Conservation (phyloP, 2,113 vertebrate species). For the Camelus dromedarius region DNA sequence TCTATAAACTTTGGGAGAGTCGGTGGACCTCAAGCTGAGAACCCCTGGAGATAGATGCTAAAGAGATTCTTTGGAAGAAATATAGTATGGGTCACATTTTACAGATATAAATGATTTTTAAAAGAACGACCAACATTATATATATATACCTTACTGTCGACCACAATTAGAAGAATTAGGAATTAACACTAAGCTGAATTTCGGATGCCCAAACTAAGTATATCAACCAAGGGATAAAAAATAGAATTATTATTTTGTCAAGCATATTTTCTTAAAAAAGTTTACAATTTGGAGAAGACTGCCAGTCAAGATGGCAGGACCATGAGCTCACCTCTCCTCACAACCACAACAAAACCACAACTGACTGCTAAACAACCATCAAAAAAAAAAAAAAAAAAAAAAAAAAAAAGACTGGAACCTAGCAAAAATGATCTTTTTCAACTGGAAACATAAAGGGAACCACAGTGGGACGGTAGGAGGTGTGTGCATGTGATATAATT, state of each 20-base stretch:
- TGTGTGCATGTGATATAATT: too few species aligned
- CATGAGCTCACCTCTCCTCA: too few species aligned
- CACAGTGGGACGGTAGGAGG: too few species aligned
- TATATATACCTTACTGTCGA: neutral
- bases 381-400: too few species aligned
- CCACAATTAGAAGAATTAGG: slow-evolving; percentile 24
- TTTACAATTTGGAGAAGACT: too few species aligned
- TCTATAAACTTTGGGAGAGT: neutral
- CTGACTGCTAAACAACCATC: too few species aligned
- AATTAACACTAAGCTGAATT: slow-evolving; percentile 19
- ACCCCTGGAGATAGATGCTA: neutral
- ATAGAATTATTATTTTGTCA: slow-evolving; percentile 22
- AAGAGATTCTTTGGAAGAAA: slow-evolving; percentile 47
- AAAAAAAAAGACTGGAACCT: too few species aligned
- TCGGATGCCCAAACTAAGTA: slow-evolving; percentile 50
- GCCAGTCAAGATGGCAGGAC: too few species aligned
- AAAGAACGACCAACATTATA: neutral
- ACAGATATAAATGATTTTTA: neutral
- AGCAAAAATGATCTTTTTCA: too few species aligned
- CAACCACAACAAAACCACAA: too few species aligned
- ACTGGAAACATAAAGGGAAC: too few species aligned
- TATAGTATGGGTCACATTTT: neutral
- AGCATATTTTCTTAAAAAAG: neutral
- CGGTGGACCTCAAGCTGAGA: neutral
- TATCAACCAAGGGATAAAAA: slow-evolving; percentile 33